These are phyloP conservation scores for Helicoverpa armigera DNA, from an alignment of 1,140 invertebrate genomes.

Conservation along the genomic window DNA sequence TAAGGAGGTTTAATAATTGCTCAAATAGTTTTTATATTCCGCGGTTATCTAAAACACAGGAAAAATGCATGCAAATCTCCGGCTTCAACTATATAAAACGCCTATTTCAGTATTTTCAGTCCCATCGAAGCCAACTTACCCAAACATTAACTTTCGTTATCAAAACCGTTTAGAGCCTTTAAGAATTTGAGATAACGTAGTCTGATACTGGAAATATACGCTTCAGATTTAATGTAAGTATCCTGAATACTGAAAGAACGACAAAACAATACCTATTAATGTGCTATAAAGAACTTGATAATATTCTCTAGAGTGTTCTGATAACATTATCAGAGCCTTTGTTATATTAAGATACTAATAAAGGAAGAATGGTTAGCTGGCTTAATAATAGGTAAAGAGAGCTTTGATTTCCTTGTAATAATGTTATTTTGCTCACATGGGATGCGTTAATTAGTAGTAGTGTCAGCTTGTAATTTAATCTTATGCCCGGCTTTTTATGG, in stretches of 20 bases:
- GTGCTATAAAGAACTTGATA: background rate
- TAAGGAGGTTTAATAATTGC: too few species aligned
- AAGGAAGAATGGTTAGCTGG: too few species aligned
- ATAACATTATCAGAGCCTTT: background rate
- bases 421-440: too few species aligned
- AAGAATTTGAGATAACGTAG: background rate
- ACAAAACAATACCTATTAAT: constrained; percentile 7
- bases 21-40: too few species aligned
- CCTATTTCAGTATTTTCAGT: background rate
- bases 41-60: too few species aligned
- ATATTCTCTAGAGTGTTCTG: background rate
- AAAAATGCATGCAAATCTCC: background rate
- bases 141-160: constrained; percentile 1
- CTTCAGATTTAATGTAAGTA: background rate
- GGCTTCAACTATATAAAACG: background rate
- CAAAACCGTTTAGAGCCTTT: background rate
- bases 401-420: too few species aligned
- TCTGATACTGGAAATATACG: background rate
- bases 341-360: background rate
- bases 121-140: background rate
- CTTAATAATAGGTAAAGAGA: too few species aligned
- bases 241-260: background rate
- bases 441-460: too few species aligned
- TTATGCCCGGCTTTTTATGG: too few species aligned
- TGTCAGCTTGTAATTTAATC: too few species aligned